Base-by-base conservation (phyloP, 1,140 invertebrate genomes). In the Bombus vancouverensis region DNA sequence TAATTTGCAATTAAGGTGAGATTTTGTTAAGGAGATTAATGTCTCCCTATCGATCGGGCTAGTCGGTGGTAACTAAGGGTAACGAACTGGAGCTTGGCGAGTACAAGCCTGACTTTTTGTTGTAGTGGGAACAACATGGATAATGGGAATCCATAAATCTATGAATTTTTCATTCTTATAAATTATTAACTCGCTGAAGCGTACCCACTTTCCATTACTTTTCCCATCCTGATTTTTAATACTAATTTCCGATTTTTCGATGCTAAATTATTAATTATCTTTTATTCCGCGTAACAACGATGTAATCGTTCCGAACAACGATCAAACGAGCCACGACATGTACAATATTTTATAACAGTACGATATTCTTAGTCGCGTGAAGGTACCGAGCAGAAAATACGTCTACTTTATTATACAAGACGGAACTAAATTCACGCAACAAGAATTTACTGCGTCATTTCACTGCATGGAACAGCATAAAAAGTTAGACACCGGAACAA, bases 371-470 rank as follows among this genome's bases (percentile, higher is more conserved):
- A 22, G 18, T 62, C 32, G 70, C 53, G 77, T 73, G 78, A 89
- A 88, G 81, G 37, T 57, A 85, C 78, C 25, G 78, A 81, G 73
- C 68, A 57, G 88, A 77, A 88, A 84, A 81, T 78, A 77, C 87
- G 78, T 86, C 77, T 87, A 79, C 78, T 86, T 89, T 89, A 86
- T 88, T 88, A 89, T 86, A 86, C 75, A 79, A 53, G 84, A 84
- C 53, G 70, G 68, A 80, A 86, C 79, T 88, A 86, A 86, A 89
- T 89, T 89, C 87, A 66, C 78, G 83, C 76, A 89, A 89, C 88
- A 71, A 89, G 83, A 85, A 89, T 89, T 89, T 89, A 89, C 88
- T 83, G 74, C 80, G 84, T 77, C 87, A 79, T 89, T 89, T 80
- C 88, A 59, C 72, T 65, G 78, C 87, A 47, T 39, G 28, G 72